Evolutionary conservation across 2,888 invertebrate species (phyloP), one percentile per base, ranked within the genome.

Genomic region (Teleogryllus oceanicus): DNA sequence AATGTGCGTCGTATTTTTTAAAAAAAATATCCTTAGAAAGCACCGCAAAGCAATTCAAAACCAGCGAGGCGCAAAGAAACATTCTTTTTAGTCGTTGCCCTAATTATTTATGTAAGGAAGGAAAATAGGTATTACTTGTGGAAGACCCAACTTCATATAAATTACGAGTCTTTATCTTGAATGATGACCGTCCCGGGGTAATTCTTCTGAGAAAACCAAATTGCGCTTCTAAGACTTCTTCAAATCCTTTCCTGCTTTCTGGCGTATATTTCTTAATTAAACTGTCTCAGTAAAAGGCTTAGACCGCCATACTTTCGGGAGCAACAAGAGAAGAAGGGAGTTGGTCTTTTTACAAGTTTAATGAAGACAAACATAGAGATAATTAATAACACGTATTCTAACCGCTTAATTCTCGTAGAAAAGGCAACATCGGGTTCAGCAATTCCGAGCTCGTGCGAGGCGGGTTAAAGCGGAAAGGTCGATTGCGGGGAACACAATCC

Each of bases 191-290:
- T 18, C 62, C 62, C 8, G 16, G 16, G 13, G 62, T n/a, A 62
- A 62, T n/a, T 18, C 62, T 62, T 13, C 16, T 18, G 62, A 62
- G n/a, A 62, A 62, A 62, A 62, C 16, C 62, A 62, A 62, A 62
- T 62, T 62, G 62, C 62, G 62, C 13, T 18, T 11, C 4, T 62
- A 62, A 62, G 13, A n/a, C 62, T 62, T 62, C 62, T 62, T 62
- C 62, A 62, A 62, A 62, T 62, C 62, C 62, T n/a, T 62, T n/a
- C 62, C 62, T 62, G n/a, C 62, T 62, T 62, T 62, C 16, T 13
- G n/a, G n/a, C 62, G n/a, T 18, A 62, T 62, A 62, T 62, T 62
- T 62, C 62, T 62, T 62, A 62, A 62, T 62, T 62, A 62, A 62
- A 18, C 16, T 62, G 62, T 13, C 62, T 18, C 16, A 13, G 62